Evolutionary conservation across 2,113 vertebrate genomes (phyloP), one percentile per base, ranked within the genome.

Genomic region (Hoplias malabaricus): DNA sequence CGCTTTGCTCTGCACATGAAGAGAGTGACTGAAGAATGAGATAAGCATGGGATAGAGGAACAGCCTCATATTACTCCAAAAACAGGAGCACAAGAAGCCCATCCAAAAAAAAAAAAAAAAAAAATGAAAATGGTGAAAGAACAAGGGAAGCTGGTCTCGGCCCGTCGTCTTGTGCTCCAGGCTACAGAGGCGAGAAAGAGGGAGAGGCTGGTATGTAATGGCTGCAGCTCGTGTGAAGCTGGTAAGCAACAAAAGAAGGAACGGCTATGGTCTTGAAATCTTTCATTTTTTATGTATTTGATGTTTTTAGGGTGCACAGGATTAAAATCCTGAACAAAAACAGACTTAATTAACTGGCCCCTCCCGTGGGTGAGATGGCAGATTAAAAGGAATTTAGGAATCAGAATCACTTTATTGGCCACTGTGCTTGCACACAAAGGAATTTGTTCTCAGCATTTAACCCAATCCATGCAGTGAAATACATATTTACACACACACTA

Each of bases 21-120:
- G 34, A 36, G 11, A 23, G 42, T 61, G 56, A 40, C n/a, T 73
- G 10, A n/a, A 69, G 66, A 61, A 42, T 53, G 5, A 16, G 8
- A 53, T 6, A 42, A 33, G 16, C 25, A 43, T 65, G 48, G 48
- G 13, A 46, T 43, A 71, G 40, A 61, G 38, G 68, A 78, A 80
- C 46, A 69, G 80, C 78, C 29, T 88, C 78, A 73, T 57, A 80
- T 70, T 75, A 66, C 80, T 77, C 73, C 8, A 0, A 73, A 34
- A 31, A 76, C 66, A 25, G 4, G 48, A 70, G 65, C 2, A 40
- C 46, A 79, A 21, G 46, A 38, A 70, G 68, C 59, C 72, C 71
- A 76, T 81, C 74, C 76, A 66, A 83, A 87, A 87, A 86, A 80
- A 86, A n/a, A n/a, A n/a, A n/a, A n/a, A n/a, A n/a, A n/a, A n/a